Evolutionary conservation across 1,140 invertebrate genomes (phyloP).

Genomic region (Anthonomus grandis): DNA sequence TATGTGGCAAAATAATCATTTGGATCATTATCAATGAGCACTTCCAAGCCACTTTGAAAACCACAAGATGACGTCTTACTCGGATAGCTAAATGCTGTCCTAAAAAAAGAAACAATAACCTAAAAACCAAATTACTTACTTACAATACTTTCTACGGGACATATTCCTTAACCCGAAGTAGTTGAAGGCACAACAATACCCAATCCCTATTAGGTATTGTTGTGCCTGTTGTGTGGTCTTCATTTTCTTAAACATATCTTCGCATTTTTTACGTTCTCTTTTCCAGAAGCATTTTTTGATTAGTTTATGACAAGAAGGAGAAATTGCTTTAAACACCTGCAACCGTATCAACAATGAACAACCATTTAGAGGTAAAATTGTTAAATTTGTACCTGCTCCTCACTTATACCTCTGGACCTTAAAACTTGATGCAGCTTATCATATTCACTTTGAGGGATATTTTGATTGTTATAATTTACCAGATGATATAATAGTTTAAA

Average conservation of each 20-base stretch:
- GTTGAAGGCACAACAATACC: neutral
- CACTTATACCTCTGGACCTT: neutral
- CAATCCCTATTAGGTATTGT: too few relatives aligned
- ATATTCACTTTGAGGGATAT: neutral
- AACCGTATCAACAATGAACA: neutral
- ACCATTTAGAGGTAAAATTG: neutral
- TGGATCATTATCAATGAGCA: slow-evolving; percentile 51
- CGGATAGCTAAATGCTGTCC: slow-evolving; percentile 8
- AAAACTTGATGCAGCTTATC: neutral
- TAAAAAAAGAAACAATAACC: neutral
- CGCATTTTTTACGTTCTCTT: neutral
- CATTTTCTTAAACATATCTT: neutral
- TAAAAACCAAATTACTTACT: neutral
- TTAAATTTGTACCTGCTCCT: neutral
- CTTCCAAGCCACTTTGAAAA: slow-evolving; percentile 59
- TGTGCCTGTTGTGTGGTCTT: too few relatives aligned
- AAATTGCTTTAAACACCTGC: neutral
- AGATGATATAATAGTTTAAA: neutral
- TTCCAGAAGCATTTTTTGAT: neutral
- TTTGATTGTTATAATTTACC: neutral
- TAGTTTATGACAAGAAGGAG: neutral
- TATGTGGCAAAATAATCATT: slow-evolving; percentile 41
- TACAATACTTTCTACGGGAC: neutral
- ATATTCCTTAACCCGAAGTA: neutral
- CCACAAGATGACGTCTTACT: slow-evolving; percentile 57